Base-by-base conservation (phyloP, 2,888 invertebrate genomes). In the Ormyrus pomaceus region DNA sequence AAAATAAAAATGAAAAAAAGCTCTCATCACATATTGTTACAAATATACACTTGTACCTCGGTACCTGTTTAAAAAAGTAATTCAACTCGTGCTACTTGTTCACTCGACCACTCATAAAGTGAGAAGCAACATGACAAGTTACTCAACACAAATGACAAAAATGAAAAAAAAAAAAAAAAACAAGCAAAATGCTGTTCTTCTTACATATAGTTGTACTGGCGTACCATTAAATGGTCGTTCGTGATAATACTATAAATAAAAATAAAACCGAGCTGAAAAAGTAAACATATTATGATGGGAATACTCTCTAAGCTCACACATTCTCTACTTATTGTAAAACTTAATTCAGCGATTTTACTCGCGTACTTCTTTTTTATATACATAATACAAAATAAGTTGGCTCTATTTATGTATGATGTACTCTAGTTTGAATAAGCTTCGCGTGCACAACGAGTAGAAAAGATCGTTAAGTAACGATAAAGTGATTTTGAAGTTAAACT, bases 321-420 rank as follows among this genome's bases (percentile, higher is more conserved):
- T 58, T 59, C 48, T 71, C 13, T 55, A 73, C 58, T 50, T 68
- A 61, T 68, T 68, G 61, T 73, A 61, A 61, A 78, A 72, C 48
- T 13, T 46, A 45, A 72, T 6, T 53, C 13, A 69, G 66, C 66
- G 75, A 68, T 61, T 6, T 58, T 64, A 46, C 9, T 62, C 73
- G 68, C 62, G 84, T 65, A 75, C 70, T 68, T 82, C 77, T 83
- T 76, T 34, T 82, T 74, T 74, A 77, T 71, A 50, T 68, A 69
- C 58, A 56, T 48, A 50, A 50, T 72, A 51, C 59, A 46, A 68
- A 73, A 73, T 59, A 71, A 71, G 13, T 68, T 81, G 83, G 69
- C 55, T 83, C 82, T 83, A 73, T 75, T 69, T 72, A 80, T 82
- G 83, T 86, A 86, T 85, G 86, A 85, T 85, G 84, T 86, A 85